Percentiles rank a stretch among this genome's conserved stretches.
Conservation (phyloP, 1,140 invertebrate genomes). For the Melipona quadrifasciata region DNA sequence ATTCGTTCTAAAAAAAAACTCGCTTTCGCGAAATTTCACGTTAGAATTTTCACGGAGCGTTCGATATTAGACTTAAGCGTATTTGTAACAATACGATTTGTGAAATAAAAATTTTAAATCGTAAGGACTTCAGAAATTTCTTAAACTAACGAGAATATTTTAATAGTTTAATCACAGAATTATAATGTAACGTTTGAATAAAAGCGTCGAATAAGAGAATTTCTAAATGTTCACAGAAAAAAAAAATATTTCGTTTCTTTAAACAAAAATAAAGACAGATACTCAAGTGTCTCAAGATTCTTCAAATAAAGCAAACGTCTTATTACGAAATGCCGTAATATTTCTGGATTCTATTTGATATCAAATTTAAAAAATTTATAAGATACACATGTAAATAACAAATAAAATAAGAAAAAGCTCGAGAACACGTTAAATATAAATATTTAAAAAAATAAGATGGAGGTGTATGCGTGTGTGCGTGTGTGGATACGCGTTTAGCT, state of each 20-base stretch:
- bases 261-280: not conserved
- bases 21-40: not conserved
- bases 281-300: not conserved
- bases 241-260: not conserved
- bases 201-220: not conserved
- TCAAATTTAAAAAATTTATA: not conserved
- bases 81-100: not conserved
- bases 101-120: not conserved
- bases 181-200: not conserved
- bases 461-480: not conserved
- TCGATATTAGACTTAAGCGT: not conserved
- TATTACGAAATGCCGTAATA: not conserved
- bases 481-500: constrained; percentile 68
- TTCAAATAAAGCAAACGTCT: not conserved
- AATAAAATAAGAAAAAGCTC: not conserved
- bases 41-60: not conserved
- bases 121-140: not conserved
- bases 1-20: not conserved
- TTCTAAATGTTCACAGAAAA: not conserved
- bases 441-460: constrained; percentile 9
- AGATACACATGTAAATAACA: not conserved
- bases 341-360: not conserved
- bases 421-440: not conserved
- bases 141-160: not conserved
- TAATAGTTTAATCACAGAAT: not conserved